Base-by-base conservation (phyloP, 2,888 invertebrate genomes). In the Formica aserva region DNA sequence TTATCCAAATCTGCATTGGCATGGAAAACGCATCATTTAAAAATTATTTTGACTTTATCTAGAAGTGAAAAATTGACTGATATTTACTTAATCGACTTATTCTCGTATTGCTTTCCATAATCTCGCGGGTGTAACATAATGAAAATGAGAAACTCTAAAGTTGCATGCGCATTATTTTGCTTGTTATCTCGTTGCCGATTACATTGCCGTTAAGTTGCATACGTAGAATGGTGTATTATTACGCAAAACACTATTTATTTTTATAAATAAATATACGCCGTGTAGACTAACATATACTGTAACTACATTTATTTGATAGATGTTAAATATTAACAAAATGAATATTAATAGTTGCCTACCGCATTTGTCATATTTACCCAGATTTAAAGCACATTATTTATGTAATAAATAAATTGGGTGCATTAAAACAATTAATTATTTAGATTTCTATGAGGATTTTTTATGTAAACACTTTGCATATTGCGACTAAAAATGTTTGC, bases 241-340 rank as follows among this genome's bases (percentile, higher is more conserved):
- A 32, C 41, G 11, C 32, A 9, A 38, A 77, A 38, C 4, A 66
- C 15, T 4, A 26, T 55, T 26, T 63, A 26, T 22, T 5, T 1
- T n/a, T 77, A 55, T 67, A 41, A 55, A 55, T 67, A 41, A 55
- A 69, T 41, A 41, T 41, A 66, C 35, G 13, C 26, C 18, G 11
- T 15, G 35, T 55, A 66, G 15, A 55, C 9, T 52, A 38, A 55
- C n/a, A 55, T 48, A 48, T 55, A 38, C 18, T 41, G 32, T 32
- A 71, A 57, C 15, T 15, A 22, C 26, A 35, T 60, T 22, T 71
- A 60, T 45, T 22, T n/a, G 32, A 8, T 45, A 18, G 15, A 29
- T 77, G 22, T 67, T 55, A 38, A 69, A 69, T 78, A 41, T 69
- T 41, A 69, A 45, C 45, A 29, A 78, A 69, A 29, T 55, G 29